phyloP scores from a whole-genome alignment of 2,888 invertebrate genomes.

The Sphaerophoria rueppellii region DNA sequence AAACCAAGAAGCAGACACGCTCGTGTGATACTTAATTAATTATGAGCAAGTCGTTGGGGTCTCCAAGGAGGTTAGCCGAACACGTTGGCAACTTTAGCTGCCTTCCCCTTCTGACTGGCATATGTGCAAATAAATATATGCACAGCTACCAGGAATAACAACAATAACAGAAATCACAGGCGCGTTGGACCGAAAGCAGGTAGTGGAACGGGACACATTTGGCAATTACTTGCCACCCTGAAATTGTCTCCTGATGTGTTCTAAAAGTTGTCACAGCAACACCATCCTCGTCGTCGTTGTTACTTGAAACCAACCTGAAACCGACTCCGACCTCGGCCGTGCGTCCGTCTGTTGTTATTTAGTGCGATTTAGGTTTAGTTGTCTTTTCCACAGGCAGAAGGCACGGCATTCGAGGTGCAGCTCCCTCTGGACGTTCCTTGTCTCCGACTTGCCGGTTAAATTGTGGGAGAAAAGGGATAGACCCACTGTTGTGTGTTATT shows the following conservation, averaged over 20 bases:
- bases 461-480: constrained; percentile 34
- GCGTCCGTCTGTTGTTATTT: constrained; percentile 56
- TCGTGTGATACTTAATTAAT: constrained; percentile 73
- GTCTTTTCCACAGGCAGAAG: no score
- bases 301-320: neutral
- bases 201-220: constrained; percentile 61
- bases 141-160: constrained; percentile 56
- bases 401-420: neutral
- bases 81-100: constrained; percentile 35
- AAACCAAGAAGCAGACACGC: constrained; percentile 55
- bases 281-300: constrained; percentile 42
- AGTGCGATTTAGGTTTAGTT: constrained; percentile 68
- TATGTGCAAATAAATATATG: constrained; percentile 64
- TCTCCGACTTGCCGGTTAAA: constrained; percentile 20
- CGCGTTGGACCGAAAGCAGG: constrained; percentile 43
- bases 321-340: neutral
- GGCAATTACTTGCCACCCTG: constrained; percentile 72
- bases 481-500: constrained; percentile 16
- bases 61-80: constrained; percentile 61
- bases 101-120: constrained; percentile 11
- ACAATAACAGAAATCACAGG: constrained; percentile 65
- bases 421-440: neutral
- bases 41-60: constrained; percentile 64
- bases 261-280: constrained; percentile 66
- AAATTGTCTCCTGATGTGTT: constrained; percentile 60